Percentiles rank a stretch among this genome's conserved stretches.
Conservation (phyloP, 2,113 vertebrate genomes). For the Marmota monax region DNA sequence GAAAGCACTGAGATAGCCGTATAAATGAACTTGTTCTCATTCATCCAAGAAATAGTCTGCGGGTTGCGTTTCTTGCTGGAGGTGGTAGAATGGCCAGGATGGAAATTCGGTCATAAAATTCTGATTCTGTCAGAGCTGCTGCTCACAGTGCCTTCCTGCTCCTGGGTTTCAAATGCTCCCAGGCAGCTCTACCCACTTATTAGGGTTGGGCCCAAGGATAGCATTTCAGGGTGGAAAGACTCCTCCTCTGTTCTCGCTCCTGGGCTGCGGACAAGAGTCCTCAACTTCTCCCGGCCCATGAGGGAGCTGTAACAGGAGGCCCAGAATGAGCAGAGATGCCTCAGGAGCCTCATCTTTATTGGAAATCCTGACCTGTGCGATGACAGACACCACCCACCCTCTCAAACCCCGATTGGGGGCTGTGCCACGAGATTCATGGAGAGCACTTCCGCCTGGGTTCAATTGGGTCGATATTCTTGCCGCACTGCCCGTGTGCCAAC, state of each 20-base stretch:
- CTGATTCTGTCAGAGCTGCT: neutral
- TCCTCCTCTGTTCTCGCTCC: neutral
- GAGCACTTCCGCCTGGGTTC: rapidly evolving
- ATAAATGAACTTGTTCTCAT: neutral
- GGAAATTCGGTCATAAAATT: neutral
- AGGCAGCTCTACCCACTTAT: neutral
- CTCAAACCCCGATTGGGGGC: rapidly evolving
- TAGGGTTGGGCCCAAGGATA: rapidly evolving
- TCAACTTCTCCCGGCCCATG: neutral
- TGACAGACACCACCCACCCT: neutral
- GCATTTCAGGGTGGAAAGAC: neutral
- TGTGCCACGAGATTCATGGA: rapidly evolving
- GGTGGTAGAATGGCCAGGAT: rapidly evolving
- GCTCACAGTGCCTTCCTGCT: too few species aligned
- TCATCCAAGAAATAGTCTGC: neutral
- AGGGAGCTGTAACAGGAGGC: neutral
- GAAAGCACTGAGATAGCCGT: rapidly evolving
- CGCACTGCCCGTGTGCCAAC: rapidly evolving
- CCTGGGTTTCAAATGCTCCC: neutral
- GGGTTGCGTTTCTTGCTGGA: neutral
- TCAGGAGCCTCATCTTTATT: neutral
- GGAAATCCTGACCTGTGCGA: neutral
- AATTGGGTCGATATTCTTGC: rapidly evolving
- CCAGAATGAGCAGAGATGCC: neutral
- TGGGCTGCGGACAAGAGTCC: neutral